Evolutionary conservation across 2,888 invertebrate genomes (phyloP), one percentile per base, ranked within the genome.

Genomic region (Podabrus alpinus): DNA sequence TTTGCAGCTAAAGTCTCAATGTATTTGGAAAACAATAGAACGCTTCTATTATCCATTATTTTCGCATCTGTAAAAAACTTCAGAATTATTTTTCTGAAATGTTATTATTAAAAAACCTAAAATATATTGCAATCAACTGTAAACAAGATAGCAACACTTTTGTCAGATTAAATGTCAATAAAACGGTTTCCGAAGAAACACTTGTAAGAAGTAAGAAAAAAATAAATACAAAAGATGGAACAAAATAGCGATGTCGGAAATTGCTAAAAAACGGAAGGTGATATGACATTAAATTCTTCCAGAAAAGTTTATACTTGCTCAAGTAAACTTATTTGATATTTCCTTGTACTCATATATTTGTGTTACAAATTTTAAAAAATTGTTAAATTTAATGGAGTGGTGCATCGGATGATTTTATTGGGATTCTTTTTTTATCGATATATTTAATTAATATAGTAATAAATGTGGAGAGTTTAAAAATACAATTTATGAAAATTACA

Each of bases 241-340:
- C 29, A 62, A 15, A 64, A 66, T 71, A 68, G 61, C 17, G 67
- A 68, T 68, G 68, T 21, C 68, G 59, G 68, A 68, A 68, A 61
- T 66, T 29, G 66, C 21, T 69, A 69, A 69, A 66, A 64, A 66
- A 25, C 45, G 68, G 69, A 69, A 66, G 59, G 67, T 59, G 69
- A 73, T 72, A 68, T 73, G 66, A 67, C 66, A 62, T 69, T 59
- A 69, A 64, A 64, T 73, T 59, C 59, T 59, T 59, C 59, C 62
- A 64, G n/a, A 64, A 45, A 45, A 45, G 45, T 45, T 45, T 45
- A 45, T 45, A 45, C 45, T 45, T 45, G 45, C 45, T 45, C 45
- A n/a, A 45, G n/a, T 45, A n/a, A 45, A 45, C 45, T 45, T 45
- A 45, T 45, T 45, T 45, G 45, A 45, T 45, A 45, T n/a, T 13